A percentile compares a stretch with the other conserved stretches of the same genome.
Evolutionary conservation across 1,140 invertebrate genomes (phyloP).

Genomic region (Drosophila sturtevanti): DNA sequence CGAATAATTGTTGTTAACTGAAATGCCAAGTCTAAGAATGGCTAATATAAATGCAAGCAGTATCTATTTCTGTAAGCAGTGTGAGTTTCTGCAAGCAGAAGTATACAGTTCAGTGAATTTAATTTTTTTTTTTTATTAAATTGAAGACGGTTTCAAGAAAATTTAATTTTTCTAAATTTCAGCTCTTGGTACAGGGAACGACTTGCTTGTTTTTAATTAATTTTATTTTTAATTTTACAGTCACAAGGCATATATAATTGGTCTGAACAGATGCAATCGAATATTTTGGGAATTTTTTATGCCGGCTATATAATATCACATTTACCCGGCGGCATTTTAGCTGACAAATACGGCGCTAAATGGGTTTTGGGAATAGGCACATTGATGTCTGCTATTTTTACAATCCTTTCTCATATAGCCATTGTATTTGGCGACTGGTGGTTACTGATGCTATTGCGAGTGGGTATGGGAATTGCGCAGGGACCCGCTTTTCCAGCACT

Average conservation of each 20-base stretch:
- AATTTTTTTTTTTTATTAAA: too few species aligned
- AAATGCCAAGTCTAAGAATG: too few species aligned
- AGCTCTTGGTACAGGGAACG: too few species aligned
- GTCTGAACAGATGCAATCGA: slow-evolving; percentile 31
- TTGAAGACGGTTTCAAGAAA: too few species aligned
- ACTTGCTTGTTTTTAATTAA: too few species aligned
- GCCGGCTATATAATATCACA: slow-evolving; percentile 90
- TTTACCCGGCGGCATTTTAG: slow-evolving; percentile 88
- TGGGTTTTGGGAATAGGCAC: slow-evolving; percentile 60
- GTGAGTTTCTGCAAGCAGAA: too few species aligned
- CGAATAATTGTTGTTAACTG: too few species aligned
- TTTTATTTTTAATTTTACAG: background rate
- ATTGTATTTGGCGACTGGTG: slow-evolving; percentile 76
- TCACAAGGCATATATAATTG: slow-evolving; percentile 25
- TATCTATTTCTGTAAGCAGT: too few species aligned
- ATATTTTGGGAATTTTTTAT: slow-evolving; percentile 86
- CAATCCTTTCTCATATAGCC: background rate
- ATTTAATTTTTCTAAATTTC: too few species aligned
- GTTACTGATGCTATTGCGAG: slow-evolving; percentile 85
- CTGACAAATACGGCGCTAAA: slow-evolving; percentile 90
- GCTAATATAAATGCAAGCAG: too few species aligned
- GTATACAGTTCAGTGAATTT: too few species aligned
- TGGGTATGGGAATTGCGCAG: slow-evolving; percentile 87
- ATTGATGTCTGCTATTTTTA: slow-evolving; percentile 14
- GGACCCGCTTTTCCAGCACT: slow-evolving; percentile 89